Base-by-base conservation (phyloP, 2,888 invertebrate species). In the Cryptus armator region DNA sequence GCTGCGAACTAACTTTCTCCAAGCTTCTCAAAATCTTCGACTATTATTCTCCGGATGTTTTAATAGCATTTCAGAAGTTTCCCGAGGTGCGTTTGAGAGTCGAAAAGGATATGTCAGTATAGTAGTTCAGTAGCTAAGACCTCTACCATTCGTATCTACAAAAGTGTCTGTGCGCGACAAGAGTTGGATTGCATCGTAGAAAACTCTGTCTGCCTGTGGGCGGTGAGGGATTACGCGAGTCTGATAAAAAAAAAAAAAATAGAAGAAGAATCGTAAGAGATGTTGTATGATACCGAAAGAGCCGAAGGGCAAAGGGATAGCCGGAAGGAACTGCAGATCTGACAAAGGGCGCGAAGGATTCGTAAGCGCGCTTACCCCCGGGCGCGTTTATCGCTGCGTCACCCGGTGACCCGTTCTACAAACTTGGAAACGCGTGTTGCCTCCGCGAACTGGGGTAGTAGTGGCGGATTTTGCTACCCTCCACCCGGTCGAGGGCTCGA, bases 331-430 rank as follows among this genome's bases (percentile, higher is more conserved):
- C 9, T 7, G 37, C 24, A 53, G 24, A 14, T 9, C 67, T 14
- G 68, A n/a, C 16, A 76, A 70, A 67, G 80, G 66, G 80, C 81
- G 67, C 86, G 46, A 70, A 68, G 78, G 68, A 74, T 76, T 82
- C 24, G 51, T 74, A 75, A 83, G 72, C 75, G 46, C 72, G 67
- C 56, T 75, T 70, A 48, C 56, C 48, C 67, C 72, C 62, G 51
- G 56, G 56, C 70, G 76, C 77, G 81, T 66, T 81, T 76, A 53
- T 59, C 68, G 75, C 62, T 88, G 88, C 88, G 88, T 92, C 90
- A 92, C 91, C 91, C 91, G 90, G 90, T 93, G 92, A 92, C 93
- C 92, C 88, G 91, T 86, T 91, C 90, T 88, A 87, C 88, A 89
- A 91, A 91, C 88, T 88, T 88, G 84, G 88, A 87, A 89, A 88